Conservation (phyloP, 2,888 invertebrate species). For the Calephelis perditalis region DNA sequence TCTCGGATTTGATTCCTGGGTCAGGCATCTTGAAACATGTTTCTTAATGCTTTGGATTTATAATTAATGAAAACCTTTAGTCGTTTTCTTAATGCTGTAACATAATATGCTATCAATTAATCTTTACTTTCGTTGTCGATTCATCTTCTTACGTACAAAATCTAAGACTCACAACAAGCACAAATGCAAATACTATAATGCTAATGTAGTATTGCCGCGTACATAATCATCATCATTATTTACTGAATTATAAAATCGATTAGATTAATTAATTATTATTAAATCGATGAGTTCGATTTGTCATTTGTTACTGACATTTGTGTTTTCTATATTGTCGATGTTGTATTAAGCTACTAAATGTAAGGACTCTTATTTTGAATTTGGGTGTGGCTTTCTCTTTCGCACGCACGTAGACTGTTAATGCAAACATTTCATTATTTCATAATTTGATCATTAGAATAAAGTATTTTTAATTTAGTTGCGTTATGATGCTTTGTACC, state of each 20-base stretch:
- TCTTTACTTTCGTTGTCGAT: no score
- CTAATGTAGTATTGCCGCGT: no score
- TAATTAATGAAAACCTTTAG: no score
- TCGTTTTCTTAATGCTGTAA: no score
- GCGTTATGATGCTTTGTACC: constrained; percentile 51
- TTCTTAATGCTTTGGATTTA: no score
- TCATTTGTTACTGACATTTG: neutral
- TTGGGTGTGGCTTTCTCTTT: constrained; percentile 37
- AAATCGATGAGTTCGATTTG: neutral
- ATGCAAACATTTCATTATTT: neutral
- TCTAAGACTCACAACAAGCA: no score
- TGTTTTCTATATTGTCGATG: constrained; percentile 14
- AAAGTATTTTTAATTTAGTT: constrained; percentile 27
- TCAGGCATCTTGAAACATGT: no score
- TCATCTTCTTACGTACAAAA: no score
- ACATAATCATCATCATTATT: no score
- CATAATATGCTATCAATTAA: no score
- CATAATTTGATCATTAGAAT: neutral
- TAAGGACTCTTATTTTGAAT: neutral
- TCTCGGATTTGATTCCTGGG: no score
- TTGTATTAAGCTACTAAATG: neutral
- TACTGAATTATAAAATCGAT: neutral
- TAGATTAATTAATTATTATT: neutral
- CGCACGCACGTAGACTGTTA: constrained; percentile 3
- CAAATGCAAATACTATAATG: no score